These are phyloP conservation scores for Catharus bicknelli DNA, from an alignment of 2,113 vertebrate genomes.

Conservation along the genomic window DNA sequence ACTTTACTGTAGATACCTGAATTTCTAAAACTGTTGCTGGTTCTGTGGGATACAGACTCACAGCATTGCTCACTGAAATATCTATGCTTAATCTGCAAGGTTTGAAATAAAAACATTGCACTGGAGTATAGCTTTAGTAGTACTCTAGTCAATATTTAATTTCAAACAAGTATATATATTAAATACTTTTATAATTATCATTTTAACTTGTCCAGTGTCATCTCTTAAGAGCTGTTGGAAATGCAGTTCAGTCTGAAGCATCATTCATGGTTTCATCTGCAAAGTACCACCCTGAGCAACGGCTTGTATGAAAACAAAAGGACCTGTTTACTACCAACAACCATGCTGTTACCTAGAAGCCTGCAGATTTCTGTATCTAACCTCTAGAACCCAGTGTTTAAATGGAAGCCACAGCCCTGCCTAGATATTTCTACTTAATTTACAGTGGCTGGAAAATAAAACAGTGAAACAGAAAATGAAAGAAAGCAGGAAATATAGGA, in stretches of 20 bases:
- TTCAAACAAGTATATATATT: neutral
- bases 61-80: constrained; percentile 72
- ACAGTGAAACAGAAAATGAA: neutral
- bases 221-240: neutral
- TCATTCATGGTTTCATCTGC: neutral
- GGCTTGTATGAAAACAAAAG: neutral
- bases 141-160: neutral
- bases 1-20: constrained; percentile 64
- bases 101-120: neutral
- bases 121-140: neutral
- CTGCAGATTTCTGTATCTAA: neutral
- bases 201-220: neutral
- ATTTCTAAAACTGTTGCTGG: constrained; percentile 67
- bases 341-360: neutral
- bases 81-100: constrained; percentile 73
- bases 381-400: neutral
- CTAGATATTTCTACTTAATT: neutral
- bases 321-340: neutral
- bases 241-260: neutral
- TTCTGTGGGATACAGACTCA: constrained; percentile 79
- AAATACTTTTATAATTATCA: neutral
- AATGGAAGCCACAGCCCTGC: neutral
- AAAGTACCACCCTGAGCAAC: neutral
- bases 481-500: neutral
- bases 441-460: neutral